Evolutionary conservation across 2,888 invertebrate genomes (phyloP), one percentile per base, ranked within the genome.

Genomic region (Muschampia plurimacula): DNA sequence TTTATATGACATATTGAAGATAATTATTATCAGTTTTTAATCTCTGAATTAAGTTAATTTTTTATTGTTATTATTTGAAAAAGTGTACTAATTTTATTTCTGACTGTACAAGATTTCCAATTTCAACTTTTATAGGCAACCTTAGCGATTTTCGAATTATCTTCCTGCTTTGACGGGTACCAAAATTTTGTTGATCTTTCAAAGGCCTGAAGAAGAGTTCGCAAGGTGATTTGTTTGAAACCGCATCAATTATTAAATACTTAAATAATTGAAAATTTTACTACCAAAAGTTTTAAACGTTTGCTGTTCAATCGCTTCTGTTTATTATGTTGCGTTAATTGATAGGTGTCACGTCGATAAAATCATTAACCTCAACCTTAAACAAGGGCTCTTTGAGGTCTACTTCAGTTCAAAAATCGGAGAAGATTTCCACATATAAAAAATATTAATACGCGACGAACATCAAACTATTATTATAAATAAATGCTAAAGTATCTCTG

Each of bases 81-180:
- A 22, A 22, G 1, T 13, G 8, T 57, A 39, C 13, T 41, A 59
- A 28, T 65, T 65, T 15, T 65, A 65, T 15, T 0, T 85, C 5
- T 55, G 70, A 70, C 44, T 70, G 65, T 70, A 70, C 70, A 57
- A 65, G 46, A 59, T 92, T 92, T 89, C 91, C 86, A 92, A 93
- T 93, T 92, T 92, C 87, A 92, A 91, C 90, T 92, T 92, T 84
- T 80, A 82, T 84, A 85, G 85, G 85, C 84, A 84, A 84, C 82
- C 83, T 84, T 84, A 73, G 86, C 86, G 87, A 91, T 92, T 92
- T 90, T 81, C 82, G 86, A 89, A 90, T 90, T 90, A 89, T 86
- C 86, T 83, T 86, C 82, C 72, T 79, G 79, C 89, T 89, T 91
- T 89, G 88, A 87, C 84, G 84, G 85, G 82, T 85, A 89, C 85